Evolutionary conservation across 2,797 vertebrate species (phyloP).

Genomic region (Austrolebias charrua): DNA sequence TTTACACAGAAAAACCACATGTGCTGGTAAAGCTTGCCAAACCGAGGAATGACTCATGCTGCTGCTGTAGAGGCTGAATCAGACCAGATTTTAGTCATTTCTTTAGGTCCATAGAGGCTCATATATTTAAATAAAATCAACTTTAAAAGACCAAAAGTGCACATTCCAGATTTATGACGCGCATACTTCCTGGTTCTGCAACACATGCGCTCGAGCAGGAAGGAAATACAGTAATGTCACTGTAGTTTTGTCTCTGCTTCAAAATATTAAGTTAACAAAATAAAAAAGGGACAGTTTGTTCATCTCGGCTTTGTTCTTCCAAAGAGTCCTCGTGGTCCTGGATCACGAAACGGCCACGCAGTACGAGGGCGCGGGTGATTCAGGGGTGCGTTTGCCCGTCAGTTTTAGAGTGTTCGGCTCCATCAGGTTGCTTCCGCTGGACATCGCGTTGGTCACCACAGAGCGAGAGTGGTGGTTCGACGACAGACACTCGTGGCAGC

Average conservation of each 20-base stretch:
- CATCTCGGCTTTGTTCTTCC: constrained; percentile 5
- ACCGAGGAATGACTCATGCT: constrained; percentile 55
- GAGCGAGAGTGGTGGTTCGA: constrained; percentile 26
- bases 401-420: constrained; percentile 41
- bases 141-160: background rate
- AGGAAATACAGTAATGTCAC: background rate
- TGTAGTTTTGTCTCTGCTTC: background rate
- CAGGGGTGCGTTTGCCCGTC: constrained; percentile 21
- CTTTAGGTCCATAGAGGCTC: background rate
- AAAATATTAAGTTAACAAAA: constrained; percentile 2
- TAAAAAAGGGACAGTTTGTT: constrained; percentile 5
- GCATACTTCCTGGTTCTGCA: background rate
- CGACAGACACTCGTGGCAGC: constrained; percentile 70
- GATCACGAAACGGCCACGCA: constrained; percentile 31
- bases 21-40: constrained; percentile 49
- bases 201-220: constrained; percentile 3
- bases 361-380: constrained; percentile 65
- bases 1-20: constrained; percentile 53
- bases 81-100: background rate
- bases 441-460: constrained; percentile 42
- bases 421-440: constrained; percentile 56
- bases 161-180: constrained; percentile 38
- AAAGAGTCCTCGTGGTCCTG: background rate
- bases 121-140: constrained; percentile 1
- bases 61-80: constrained; percentile 24